Evolutionary conservation across 2,113 vertebrate genomes (phyloP), one percentile per base, ranked within the genome.

Genomic region (Phalacrocorax aristotelis): DNA sequence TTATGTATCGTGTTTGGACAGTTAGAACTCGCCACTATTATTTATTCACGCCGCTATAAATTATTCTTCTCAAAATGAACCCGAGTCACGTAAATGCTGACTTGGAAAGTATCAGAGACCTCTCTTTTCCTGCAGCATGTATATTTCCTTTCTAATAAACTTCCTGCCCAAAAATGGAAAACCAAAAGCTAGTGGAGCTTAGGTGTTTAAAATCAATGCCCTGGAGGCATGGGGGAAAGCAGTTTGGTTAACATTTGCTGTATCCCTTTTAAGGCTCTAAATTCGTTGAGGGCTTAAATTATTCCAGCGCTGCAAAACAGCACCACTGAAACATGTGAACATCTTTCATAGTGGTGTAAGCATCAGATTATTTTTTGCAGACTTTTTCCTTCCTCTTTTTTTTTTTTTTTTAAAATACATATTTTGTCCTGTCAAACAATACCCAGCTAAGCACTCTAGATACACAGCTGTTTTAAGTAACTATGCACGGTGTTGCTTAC

Each of bases 11-110:
- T 95, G 83, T 97, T 97, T 96, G 95, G 97, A 98, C 86, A 95
- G 83, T 89, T 82, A 97, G 66, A 98, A 97, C 49, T 95, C 94
- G 61, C 52, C 48, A 19, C 64, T 94, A 92, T 96, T 97, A 98
- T 97, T 98, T 98, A 98, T 97, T 98, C 93, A 97, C 76, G 49
- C 92, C 93, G 89, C 81, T 92, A 97, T 97, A 97, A 98, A 97
- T 98, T 97, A 97, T 97, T 97, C 92, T 93, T 60, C 93, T 95
- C 84, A 75, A 87, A 97, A 96, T 96, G 88, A 98, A 97, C 89
- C 83, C 20, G 26, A 98, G 97, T 97, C 97, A 97, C 32, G 19
- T 96, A 97, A 97, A 93, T 51, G 95, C 95, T 97, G 95, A 97
- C 94, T 97, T 93, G 71, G 90, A 95, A 96, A 91, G 90, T 91